A percentile compares a stretch with the other conserved stretches of the same genome.
Conservation (phyloP, 2,888 invertebrate species). For the Helleia helle region DNA sequence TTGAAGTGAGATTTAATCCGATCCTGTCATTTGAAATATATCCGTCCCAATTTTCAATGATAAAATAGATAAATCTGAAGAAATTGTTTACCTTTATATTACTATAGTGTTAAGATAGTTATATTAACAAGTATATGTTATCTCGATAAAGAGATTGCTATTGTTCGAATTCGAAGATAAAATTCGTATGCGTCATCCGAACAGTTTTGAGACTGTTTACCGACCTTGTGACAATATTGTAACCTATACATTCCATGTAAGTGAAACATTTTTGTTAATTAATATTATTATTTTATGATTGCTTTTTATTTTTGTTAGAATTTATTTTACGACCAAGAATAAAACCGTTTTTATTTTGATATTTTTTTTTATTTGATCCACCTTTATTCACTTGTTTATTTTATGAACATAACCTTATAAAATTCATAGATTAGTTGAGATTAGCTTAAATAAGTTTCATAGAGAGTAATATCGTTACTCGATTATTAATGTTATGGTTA, state of each 20-base stretch:
- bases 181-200: not conserved
- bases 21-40: no score
- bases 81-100: no score
- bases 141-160: no score
- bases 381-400: not conserved
- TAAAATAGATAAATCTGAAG: no score
- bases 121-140: no score
- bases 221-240: not conserved
- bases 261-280: conserved; percentile 19
- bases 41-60: no score
- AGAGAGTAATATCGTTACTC: not conserved
- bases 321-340: conserved; percentile 10
- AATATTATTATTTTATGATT: conserved; percentile 28
- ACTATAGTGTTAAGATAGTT: no score
- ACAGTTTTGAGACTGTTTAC: not conserved
- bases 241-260: conserved; percentile 30
- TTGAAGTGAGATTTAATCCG: no score
- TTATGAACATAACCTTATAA: not conserved
- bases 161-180: not conserved
- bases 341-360: conserved; percentile 13
- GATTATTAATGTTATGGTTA: not conserved
- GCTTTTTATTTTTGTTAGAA: conserved; percentile 26
- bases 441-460: not conserved
- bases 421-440: not conserved
- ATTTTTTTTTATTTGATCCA: conserved; percentile 15